These are phyloP conservation scores for Strix uralensis DNA, from an alignment of 2,113 vertebrate genomes.

Conservation along the genomic window DNA sequence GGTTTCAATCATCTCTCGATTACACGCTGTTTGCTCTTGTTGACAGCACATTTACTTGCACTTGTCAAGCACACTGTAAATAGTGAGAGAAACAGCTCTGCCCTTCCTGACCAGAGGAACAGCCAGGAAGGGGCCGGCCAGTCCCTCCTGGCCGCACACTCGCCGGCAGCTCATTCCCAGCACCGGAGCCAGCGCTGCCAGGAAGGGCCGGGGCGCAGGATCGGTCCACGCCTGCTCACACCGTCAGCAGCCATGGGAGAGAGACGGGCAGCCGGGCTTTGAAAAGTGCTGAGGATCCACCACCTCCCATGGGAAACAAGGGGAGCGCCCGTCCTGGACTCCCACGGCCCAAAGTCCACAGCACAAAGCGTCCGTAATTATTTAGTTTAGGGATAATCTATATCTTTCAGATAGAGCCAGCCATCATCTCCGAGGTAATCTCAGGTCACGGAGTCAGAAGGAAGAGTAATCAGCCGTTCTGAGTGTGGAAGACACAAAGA, in stretches of 20 bases:
- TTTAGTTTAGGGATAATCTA: slow-evolving; percentile 55
- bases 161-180: not conserved
- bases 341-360: slow-evolving; percentile 3
- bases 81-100: slow-evolving; percentile 33
- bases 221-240: not conserved
- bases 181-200: slow-evolving; percentile 7
- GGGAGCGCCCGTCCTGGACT: not conserved
- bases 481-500: slow-evolving; percentile 67
- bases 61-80: slow-evolving; percentile 44
- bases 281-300: slow-evolving; percentile 28
- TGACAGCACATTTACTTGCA: slow-evolving; percentile 62
- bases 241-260: not conserved
- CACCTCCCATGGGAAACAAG: slow-evolving; percentile 5
- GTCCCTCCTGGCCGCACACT: not conserved
- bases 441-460: slow-evolving; percentile 50
- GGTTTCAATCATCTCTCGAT: slow-evolving; percentile 5
- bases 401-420: slow-evolving; percentile 49
- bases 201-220: not conserved
- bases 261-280: not conserved
- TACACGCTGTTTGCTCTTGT: not conserved
- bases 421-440: slow-evolving; percentile 41
- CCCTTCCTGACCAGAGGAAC: slow-evolving; percentile 16
- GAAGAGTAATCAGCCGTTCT: slow-evolving; percentile 56
- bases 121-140: not conserved
- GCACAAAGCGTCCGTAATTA: slow-evolving; percentile 24